Base-by-base conservation (phyloP, 2,797 vertebrate species). In the Falco columbarius region DNA sequence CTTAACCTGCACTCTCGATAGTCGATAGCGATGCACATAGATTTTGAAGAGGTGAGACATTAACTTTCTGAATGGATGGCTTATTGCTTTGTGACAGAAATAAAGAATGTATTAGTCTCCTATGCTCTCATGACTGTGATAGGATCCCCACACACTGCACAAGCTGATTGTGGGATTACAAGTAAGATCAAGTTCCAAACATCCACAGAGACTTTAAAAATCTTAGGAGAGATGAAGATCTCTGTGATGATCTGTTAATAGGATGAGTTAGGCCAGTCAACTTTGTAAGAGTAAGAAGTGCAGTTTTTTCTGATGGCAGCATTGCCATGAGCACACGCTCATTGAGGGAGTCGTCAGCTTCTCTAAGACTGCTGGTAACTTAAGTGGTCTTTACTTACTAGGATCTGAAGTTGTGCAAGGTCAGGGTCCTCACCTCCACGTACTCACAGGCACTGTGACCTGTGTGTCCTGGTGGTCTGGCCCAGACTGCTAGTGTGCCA, bases 61-160 rank as follows among this genome's bases (percentile, higher is more conserved):
- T 76, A 89, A 66, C 59, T 87, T 86, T 89, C 76, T 85, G 90
- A 95, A 81, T 7, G 23, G 59, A 63, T 17, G 79, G 54, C 68
- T 91, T 38, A 30, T 65, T 73, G 62, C 85, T 59, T 71, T 22
- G 18, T 65, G 85, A 87, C 59, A 87, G 44, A 77, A 71, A 62
- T 67, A 55, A 44, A 49, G 47, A 68, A 72, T 12, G 4, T n/a
- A 9, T 83, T 70, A 24, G 32, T 42, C 72, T 90, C 54, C 17
- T 4, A 56, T 70, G 65, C 56, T 71, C 23, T 62, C 20, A 0
- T 16, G 29, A 30, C 54, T 2, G 0, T 15, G 38, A 10, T 8
- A 7, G 61, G 67, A 71, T 79, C 32, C 52, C 24, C 42, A n/a
- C 17, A 7, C n/a, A 26, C 32, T 13, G 24, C 56, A 36, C n/a